Percentiles rank a stretch among this genome's conserved stretches.
Conservation (phyloP, 1,140 invertebrate genomes). For the Brachionus asplanchnoidis region DNA sequence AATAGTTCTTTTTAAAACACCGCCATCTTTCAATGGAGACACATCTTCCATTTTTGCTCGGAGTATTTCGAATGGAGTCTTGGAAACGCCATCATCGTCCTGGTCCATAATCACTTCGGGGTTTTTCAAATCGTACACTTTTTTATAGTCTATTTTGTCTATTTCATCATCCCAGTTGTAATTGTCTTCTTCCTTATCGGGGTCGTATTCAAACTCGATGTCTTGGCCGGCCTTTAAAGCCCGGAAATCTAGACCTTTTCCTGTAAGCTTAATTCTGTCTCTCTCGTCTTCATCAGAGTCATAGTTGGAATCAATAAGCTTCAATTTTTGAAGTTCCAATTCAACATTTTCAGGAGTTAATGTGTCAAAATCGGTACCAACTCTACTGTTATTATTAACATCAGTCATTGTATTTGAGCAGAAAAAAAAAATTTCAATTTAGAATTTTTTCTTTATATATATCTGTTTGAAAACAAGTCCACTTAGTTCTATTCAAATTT, state of each 20-base stretch:
- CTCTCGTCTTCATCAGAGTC: conserved; percentile 31
- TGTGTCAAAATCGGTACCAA: neutral
- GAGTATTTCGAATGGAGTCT: conserved; percentile 32
- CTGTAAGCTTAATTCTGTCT: conserved; percentile 9
- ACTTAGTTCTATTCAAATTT: neutral
- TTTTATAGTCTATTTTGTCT: conserved; percentile 32
- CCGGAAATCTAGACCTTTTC: conserved; percentile 31
- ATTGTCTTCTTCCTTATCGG: conserved; percentile 21
- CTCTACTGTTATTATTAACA: neutral
- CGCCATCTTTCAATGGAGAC: neutral
- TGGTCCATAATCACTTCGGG: neutral
- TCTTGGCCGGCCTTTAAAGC: conserved; percentile 31
- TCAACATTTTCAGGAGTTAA: conserved; percentile 34
- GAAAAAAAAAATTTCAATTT: too few relatives aligned
- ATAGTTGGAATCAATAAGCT: conserved; percentile 24
- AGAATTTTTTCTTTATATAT: too few relatives aligned
- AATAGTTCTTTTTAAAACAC: neutral
- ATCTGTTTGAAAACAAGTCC: neutral
- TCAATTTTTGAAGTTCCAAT: conserved; percentile 9
- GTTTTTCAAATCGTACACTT: conserved; percentile 18
- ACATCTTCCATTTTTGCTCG: conserved; percentile 36
- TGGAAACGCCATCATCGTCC: neutral
- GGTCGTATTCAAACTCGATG: conserved; percentile 20
- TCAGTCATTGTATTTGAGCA: neutral
- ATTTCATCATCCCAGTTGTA: conserved; percentile 26